Base-by-base conservation (phyloP, 2,888 invertebrate species). In the Cryptocephalus moraei region DNA sequence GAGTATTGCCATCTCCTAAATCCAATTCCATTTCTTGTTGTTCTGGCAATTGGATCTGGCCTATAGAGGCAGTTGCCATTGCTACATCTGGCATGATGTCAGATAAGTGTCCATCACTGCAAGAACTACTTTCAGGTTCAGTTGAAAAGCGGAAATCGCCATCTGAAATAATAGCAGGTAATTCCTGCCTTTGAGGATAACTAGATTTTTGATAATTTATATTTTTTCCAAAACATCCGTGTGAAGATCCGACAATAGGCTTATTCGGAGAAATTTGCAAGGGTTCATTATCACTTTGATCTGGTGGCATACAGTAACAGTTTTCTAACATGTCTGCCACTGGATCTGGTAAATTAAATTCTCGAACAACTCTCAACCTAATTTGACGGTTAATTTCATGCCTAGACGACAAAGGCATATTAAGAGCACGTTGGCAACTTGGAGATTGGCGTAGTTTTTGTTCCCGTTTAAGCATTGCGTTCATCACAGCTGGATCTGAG, bases 31-130 rank as follows among this genome's bases (percentile, higher is more conserved):
- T 73, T 58, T 81, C 80, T 57, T 74, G 76, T 53, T 72, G 73
- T 57, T 76, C 75, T 50, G 74, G 73, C 54, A 82, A 72, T 69
- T 82, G 83, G 63, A 83, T 76, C 68, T 77, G 86, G 8, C 75
- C 84, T 63, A 77, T 77, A 53, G 79, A 86, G 54, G 81, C 84
- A 47, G 83, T 91, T 61, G 91, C 91, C 90, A 91, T 91, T 11
- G 91, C 91, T 59, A 92, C 91, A 72, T 93, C 92, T 0, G 92
- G 92, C 82, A 92, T 91, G 61, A 86, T 83, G 52, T 89, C 89
- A 14, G 86, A 81, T 51, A 86, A 72, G 60, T 84, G 83, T 60
- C 88, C 81, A 65, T 84, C 75, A 70, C 78, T 79, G 59, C 80
- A 79, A 36, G 78, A 77, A 64, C 74, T 76, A 55, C 73, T 74